A percentile compares a stretch with the other conserved stretches of the same genome.
phyloP scores from a whole-genome alignment of 2,888 invertebrate genomes.

The Drosophila phalerata region DNA sequence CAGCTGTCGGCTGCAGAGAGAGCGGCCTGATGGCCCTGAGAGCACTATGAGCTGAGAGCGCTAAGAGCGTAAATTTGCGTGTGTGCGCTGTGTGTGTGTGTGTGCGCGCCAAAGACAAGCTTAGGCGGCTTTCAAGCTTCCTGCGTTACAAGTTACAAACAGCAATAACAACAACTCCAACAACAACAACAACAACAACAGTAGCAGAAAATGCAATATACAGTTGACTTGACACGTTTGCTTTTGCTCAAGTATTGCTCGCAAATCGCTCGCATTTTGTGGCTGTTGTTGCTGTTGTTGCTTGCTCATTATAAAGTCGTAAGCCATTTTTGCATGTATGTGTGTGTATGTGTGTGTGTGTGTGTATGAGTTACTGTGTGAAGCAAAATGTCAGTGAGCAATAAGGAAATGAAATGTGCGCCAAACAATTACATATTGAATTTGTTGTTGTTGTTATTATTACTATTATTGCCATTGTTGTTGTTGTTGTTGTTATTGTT shows the following conservation, averaged over 20 bases:
- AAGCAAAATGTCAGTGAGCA: slow-evolving; percentile 78
- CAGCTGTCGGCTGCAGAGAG: slow-evolving; percentile 46
- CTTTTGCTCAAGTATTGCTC: slow-evolving; percentile 33
- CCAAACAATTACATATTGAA: slow-evolving; percentile 75
- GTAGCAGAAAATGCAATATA: slow-evolving; percentile 32
- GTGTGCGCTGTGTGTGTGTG: slow-evolving; percentile 7
- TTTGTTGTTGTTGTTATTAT: slow-evolving; percentile 39
- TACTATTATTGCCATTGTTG: not conserved
- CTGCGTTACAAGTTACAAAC: slow-evolving; percentile 73
- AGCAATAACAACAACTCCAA: slow-evolving; percentile 23
- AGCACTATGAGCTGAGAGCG: not conserved
- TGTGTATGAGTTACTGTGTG: slow-evolving; percentile 45
- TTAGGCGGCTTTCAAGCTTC: slow-evolving; percentile 59
- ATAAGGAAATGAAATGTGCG: slow-evolving; percentile 79
- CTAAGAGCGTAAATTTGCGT: slow-evolving; percentile 8
- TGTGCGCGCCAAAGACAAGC: slow-evolving; percentile 40
- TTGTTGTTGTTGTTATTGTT: slow-evolving; percentile 34
- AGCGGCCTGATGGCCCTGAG: slow-evolving; percentile 21
- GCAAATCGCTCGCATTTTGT: slow-evolving; percentile 44
- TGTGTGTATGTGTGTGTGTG: slow-evolving; percentile 26
- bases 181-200: slow-evolving; percentile 16
- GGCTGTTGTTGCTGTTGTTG: slow-evolving; percentile 39
- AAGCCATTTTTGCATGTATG: slow-evolving; percentile 55
- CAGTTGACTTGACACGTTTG: slow-evolving; percentile 52
- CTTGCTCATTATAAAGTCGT: slow-evolving; percentile 74